phyloP scores from a whole-genome alignment of 2,888 invertebrate species.

The Euspilapteryx auroguttella region DNA sequence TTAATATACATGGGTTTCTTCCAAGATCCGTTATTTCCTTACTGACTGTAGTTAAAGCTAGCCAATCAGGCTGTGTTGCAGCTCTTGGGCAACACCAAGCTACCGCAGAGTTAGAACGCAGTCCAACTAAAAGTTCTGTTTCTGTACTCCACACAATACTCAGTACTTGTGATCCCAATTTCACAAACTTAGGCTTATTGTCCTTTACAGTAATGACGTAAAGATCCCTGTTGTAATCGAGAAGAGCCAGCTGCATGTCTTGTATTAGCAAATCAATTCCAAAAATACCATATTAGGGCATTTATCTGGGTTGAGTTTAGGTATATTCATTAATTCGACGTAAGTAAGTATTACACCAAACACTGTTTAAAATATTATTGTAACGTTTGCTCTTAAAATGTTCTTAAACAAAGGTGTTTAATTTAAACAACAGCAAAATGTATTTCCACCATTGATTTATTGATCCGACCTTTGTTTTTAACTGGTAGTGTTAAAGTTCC shows the following conservation, averaged over 20 bases:
- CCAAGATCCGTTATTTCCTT: slow-evolving; percentile 73
- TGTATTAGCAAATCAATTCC: too few species aligned
- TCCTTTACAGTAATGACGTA: slow-evolving; percentile 77
- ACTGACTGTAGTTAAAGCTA: slow-evolving; percentile 36
- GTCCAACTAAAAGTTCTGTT: slow-evolving; percentile 41
- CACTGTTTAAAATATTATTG: too few species aligned
- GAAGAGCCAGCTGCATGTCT: slow-evolving; percentile 83
- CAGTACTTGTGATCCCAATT: slow-evolving; percentile 60
- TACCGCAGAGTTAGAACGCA: slow-evolving; percentile 40
- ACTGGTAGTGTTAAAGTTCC: too few species aligned
- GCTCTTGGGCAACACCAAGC: slow-evolving; percentile 50
- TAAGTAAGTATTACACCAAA: not conserved
- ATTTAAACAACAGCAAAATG: too few species aligned
- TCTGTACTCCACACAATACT: slow-evolving; percentile 49
- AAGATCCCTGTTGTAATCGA: slow-evolving; percentile 88
- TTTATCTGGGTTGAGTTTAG: too few species aligned
- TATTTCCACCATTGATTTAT: too few species aligned
- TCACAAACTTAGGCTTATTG: slow-evolving; percentile 65
- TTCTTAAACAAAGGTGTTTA: too few species aligned
- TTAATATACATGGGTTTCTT: slow-evolving; percentile 78
- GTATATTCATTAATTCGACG: too few species aligned
- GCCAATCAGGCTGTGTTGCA: slow-evolving; percentile 40
- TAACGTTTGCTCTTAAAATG: too few species aligned
- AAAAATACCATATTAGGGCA: too few species aligned
- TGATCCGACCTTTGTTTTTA: too few species aligned